Conservation (phyloP, 2,113 vertebrate genomes). For the Probosciger aterrimus region DNA sequence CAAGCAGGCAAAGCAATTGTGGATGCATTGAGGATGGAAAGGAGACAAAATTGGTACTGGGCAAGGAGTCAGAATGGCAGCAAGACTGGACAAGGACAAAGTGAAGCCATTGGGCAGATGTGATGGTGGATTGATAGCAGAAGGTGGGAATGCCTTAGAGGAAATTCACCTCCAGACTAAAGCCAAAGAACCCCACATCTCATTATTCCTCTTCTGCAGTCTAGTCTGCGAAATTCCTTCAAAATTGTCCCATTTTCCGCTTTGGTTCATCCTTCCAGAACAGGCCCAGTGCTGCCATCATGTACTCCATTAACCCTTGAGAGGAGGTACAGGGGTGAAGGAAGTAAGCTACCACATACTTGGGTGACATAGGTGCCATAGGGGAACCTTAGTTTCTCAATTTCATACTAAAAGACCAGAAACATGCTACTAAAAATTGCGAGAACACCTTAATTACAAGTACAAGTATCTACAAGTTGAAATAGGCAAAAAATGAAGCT, state of each 20-base stretch:
- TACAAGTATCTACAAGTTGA: neutral
- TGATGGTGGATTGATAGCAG: neutral
- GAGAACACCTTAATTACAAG: neutral
- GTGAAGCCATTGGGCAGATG: neutral
- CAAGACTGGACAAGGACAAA: neutral
- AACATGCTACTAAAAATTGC: neutral
- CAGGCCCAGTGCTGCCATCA: neutral
- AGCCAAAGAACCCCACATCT: neutral
- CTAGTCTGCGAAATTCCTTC: neutral
- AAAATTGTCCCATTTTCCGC: neutral
- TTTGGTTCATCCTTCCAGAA: neutral
- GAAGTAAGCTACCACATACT: neutral
- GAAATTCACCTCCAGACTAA: neutral
- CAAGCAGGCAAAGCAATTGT: neutral
- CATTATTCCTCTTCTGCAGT: neutral
- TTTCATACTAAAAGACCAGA: neutral
- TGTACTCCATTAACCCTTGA: neutral
- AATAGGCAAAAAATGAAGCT: neutral
- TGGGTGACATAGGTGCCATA: neutral
- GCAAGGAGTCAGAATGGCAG: neutral
- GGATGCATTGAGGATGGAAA: neutral
- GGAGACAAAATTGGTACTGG: neutral
- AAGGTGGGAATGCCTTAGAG: neutral
- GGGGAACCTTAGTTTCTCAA: neutral
- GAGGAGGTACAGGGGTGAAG: neutral